These are phyloP conservation scores for Sarcoramphus papa DNA, from an alignment of 2,797 vertebrate genomes.

Conservation along the genomic window DNA sequence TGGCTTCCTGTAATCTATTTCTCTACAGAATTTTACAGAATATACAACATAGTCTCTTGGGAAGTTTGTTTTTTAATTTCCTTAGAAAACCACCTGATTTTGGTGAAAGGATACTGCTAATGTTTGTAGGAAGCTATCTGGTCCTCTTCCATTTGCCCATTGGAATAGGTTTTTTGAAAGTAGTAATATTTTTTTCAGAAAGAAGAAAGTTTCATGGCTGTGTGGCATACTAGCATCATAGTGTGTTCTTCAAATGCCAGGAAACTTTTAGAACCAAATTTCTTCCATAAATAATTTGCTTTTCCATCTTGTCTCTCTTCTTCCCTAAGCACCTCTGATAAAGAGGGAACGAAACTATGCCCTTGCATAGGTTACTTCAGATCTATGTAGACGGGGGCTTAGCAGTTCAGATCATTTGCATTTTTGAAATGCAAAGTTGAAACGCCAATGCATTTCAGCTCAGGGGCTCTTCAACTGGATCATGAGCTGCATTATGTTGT, in stretches of 20 bases:
- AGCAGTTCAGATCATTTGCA: background rate
- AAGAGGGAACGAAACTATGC: background rate
- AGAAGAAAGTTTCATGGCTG: background rate
- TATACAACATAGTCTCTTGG: background rate
- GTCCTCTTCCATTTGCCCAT: background rate
- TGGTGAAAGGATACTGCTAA: background rate
- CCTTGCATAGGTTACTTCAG: background rate
- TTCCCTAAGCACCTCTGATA: background rate
- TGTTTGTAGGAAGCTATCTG: background rate
- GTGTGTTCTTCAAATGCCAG: background rate
- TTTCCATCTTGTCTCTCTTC: background rate
- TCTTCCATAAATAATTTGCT: background rate
- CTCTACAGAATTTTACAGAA: background rate
- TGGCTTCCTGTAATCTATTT: background rate
- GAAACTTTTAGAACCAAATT: background rate
- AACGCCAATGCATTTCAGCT: background rate
- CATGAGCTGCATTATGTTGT: background rate
- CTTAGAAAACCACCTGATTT: background rate
- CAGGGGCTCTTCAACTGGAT: background rate
- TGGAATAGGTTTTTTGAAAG: background rate
- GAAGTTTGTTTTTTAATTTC: background rate
- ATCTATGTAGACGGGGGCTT: background rate
- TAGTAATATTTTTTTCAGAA: background rate
- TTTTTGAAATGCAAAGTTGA: background rate
- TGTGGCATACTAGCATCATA: background rate